phyloP scores from a whole-genome alignment of 2,797 vertebrate genomes.

The Pangasius larnaudii region DNA sequence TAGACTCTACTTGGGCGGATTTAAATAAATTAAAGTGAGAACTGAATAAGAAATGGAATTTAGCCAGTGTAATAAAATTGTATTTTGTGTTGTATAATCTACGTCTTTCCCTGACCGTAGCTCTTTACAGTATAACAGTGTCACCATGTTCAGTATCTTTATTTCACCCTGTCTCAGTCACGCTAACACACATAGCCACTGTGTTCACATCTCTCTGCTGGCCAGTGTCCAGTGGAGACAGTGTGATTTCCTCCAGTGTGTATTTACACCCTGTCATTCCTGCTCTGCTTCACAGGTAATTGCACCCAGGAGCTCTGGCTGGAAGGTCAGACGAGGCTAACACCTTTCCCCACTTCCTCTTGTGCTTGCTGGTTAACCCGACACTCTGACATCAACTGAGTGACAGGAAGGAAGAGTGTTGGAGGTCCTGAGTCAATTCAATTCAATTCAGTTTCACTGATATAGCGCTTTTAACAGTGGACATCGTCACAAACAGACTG shows the following conservation, averaged over 20 bases:
- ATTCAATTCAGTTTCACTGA: background rate
- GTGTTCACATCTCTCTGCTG: background rate
- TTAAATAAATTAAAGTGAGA: background rate
- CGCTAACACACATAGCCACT: background rate
- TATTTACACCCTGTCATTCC: slow-evolving; percentile 60
- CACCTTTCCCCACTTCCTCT: slow-evolving; percentile 71
- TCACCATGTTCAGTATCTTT: background rate
- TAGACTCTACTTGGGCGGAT: background rate
- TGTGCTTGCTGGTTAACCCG: slow-evolving; percentile 34
- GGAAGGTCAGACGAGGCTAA: slow-evolving; percentile 76
- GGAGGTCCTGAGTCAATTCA: background rate
- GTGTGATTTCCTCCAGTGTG: slow-evolving; percentile 50
- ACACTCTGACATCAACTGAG: slow-evolving; percentile 64
- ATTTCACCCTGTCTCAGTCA: background rate
- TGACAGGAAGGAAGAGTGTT: slow-evolving; percentile 72
- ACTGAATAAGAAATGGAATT: background rate
- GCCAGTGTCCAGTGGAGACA: slow-evolving; percentile 10
- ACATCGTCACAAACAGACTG: background rate
- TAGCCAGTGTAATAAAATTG: background rate
- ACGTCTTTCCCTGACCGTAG: background rate
- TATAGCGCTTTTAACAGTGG: background rate
- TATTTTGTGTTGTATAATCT: background rate
- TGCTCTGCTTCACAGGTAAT: slow-evolving; percentile 68
- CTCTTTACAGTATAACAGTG: background rate
- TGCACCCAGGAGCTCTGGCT: slow-evolving; percentile 62